Base-by-base conservation (phyloP, 2,797 vertebrate genomes). In the Malacoraja senta region DNA sequence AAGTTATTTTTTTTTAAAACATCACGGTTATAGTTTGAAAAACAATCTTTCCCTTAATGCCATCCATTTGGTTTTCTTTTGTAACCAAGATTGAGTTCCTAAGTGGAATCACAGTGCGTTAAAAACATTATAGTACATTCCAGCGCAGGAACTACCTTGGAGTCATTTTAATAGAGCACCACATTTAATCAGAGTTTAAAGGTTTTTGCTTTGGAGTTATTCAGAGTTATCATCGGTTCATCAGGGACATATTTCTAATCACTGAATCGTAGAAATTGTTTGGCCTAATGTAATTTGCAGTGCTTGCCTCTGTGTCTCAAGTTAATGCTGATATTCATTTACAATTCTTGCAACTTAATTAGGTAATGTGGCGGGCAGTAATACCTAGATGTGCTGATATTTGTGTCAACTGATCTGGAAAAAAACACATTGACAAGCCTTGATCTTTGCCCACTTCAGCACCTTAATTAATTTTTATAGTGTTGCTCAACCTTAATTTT, bases 321-420 rank as follows among this genome's bases (percentile, higher is more conserved):
- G 65, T 91, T 91, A 74, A 91, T 91, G 90, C 71, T 44, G 68
- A 35, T 44, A 91, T 91, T 91, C 90, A 91, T 91, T 91, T 91
- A 74, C 90, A 91, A 74, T 74, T 91, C 68, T n/a, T 91, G 68
- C 68, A 24, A 38, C 65, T 91, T 91, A 74, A 91, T 91, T 91
- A 91, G 71, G 68, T 91, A 91, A 91, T 68, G 3, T 24, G 38
- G 90, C 9, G 3, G 71, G 88, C 88, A 72, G 88, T 72, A 35
- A 91, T 91, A 91, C 91, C 94, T 93, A 94, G 95, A 95, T 95
- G 94, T 95, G 94, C 91, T 93, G 92, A 93, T 94, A 94, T 95
- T 95, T 95, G 94, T 93, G 94, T 94, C 93, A 94, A 94, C 93
- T 94, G 94, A 94, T 94, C 71, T 0, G 0, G 93, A 94, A 93